Evolutionary conservation across 2,888 invertebrate genomes (phyloP), one percentile per base, ranked within the genome.

Genomic region (Agelastica alni): DNA sequence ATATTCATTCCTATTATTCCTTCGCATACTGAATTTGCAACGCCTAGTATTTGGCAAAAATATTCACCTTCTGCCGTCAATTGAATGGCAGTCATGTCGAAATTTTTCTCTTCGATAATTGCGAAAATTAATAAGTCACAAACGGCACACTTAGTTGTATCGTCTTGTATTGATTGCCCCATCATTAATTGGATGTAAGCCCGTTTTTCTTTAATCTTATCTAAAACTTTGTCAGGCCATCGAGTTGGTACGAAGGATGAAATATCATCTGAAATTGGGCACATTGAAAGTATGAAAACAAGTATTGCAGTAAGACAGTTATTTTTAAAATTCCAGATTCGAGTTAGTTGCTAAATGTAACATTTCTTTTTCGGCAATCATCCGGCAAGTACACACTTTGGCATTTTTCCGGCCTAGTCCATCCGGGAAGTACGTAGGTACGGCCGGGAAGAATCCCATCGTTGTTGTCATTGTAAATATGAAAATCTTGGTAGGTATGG

Each of bases 61-160:
- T 52, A 56, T 14, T 42, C 45, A 4, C 34, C n/a, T 28, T 56
- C 37, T 5, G 43, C 31, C 4, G 28, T 5, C 4, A 59, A 12
- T 26, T 56, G 48, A 1, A 51, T 34, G 1, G n/a, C 30, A 13
- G 51, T 53, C 44, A 51, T 44, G 6, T 51, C 54, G n/a, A 45
- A 30, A 26, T 28, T 36, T 42, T 51, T 42, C 26, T 59, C 52
- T 3, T 2, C 17, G 3, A 61, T 31, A 9, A 61, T 3, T 0
- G 14, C 2, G 14, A 44, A 17, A 2, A 47, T 13, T 5, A 53
- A 14, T 12, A 51, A 3, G 13, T 52, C 9, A 32, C 60, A 60
- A 7, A 17, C 0, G n/a, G 34, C 10, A 18, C 52, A 53, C n/a
- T 3, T 3, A 5, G 3, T 3, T 20, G 4, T 3, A 39, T 20